Evolutionary conservation across 1,140 invertebrate genomes (phyloP).

Genomic region (Trypoxylus dichotomus): DNA sequence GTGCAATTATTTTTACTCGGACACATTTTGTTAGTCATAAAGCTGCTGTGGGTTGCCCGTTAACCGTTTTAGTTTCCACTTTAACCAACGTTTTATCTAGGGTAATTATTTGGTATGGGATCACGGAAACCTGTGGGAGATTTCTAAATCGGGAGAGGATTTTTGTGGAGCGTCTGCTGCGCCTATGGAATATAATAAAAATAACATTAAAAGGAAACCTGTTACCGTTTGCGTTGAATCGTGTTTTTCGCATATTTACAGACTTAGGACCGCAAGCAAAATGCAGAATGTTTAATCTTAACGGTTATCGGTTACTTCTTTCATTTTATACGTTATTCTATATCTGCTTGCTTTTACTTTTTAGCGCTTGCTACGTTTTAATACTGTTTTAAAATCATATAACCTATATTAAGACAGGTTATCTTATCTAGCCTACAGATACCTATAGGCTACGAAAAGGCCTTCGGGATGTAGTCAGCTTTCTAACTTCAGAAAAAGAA

Average conservation of each 20-base stretch:
- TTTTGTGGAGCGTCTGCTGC: not conserved
- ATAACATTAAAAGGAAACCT: constrained; percentile 21
- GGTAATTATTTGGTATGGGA: constrained; percentile 18
- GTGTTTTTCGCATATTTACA: constrained; percentile 2
- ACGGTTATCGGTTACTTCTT: not conserved
- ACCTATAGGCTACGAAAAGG: too few relatives aligned
- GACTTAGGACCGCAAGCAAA: not conserved
- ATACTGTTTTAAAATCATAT: too few relatives aligned
- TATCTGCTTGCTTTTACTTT: not conserved
- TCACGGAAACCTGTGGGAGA: constrained; percentile 4
- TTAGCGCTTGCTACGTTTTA: not conserved
- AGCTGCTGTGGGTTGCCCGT: constrained; percentile 10
- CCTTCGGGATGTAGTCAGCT: too few relatives aligned
- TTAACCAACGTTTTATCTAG: constrained; percentile 21
- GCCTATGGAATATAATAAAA: constrained; percentile 23
- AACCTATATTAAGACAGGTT: too few relatives aligned
- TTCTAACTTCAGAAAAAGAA: too few relatives aligned
- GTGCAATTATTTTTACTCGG: not conserved
- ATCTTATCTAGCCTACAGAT: too few relatives aligned
- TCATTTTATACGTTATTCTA: not conserved
- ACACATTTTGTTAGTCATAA: constrained; percentile 16
- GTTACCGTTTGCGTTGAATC: not conserved
- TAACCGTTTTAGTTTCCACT: constrained; percentile 23
- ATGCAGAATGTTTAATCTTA: constrained; percentile 1
- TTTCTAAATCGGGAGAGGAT: constrained; percentile 6